phyloP scores from a whole-genome alignment of 2,888 invertebrate genomes.

The Pristionchus exspectatus region DNA sequence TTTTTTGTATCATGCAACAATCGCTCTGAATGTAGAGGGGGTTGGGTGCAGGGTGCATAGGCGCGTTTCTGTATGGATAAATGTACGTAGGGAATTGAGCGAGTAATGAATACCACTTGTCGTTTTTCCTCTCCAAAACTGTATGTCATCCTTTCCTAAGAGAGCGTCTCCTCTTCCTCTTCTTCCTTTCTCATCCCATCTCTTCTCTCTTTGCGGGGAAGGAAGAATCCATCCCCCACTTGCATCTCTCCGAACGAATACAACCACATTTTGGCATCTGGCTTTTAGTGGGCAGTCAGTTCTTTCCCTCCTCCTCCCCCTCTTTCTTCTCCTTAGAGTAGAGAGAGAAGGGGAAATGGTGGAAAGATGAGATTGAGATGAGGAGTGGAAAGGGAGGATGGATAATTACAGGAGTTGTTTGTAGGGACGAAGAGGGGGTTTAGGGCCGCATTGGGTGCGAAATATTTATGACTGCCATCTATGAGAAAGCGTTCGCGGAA shows the following conservation, averaged over 20 bases:
- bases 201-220: background rate
- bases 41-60: too few species aligned
- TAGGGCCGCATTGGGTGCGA: background rate
- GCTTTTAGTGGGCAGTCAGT: constrained; percentile 35
- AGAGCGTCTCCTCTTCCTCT: background rate
- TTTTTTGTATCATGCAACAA: too few species aligned
- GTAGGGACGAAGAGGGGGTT: background rate
- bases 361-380: constrained; percentile 39
- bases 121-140: background rate
- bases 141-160: constrained; percentile 9
- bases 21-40: too few species aligned
- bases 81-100: background rate
- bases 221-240: constrained; percentile 17
- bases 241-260: constrained; percentile 9
- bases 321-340: background rate
- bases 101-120: background rate
- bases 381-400: constrained; percentile 18
- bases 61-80: too few species aligned
- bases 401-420: constrained; percentile 34
- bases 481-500: background rate
- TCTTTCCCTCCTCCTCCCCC: background rate
- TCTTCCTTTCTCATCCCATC: constrained; percentile 36
- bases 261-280: constrained; percentile 49
- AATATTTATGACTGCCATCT: background rate
- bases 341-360: background rate